Conservation (phyloP, 2,797 vertebrate genomes). For the Lutjanus argentimaculatus region DNA sequence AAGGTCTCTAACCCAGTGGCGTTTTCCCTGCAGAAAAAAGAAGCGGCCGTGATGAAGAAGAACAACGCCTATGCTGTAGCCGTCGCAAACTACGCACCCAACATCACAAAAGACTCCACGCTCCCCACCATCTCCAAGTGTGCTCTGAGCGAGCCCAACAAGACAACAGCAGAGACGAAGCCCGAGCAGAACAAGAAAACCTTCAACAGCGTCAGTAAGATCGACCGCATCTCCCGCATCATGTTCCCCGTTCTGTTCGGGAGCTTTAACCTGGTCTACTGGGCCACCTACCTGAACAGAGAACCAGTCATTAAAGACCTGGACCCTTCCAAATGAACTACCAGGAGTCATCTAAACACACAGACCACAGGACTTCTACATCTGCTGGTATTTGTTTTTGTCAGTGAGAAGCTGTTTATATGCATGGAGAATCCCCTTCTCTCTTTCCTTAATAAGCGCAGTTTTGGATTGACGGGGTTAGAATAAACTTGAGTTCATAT, state of each 20-base stretch:
- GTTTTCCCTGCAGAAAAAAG: constrained; percentile 91
- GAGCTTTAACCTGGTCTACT: constrained; percentile 96
- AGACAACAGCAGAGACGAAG: constrained; percentile 87
- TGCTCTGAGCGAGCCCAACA: constrained; percentile 84
- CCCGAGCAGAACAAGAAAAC: constrained; percentile 93
- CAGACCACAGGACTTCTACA: constrained; percentile 8
- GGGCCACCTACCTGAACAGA: constrained; percentile 96
- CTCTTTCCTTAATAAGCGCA: not conserved
- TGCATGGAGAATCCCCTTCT: not conserved
- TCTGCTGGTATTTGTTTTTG: constrained; percentile 4
- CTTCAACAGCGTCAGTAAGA: constrained; percentile 97
- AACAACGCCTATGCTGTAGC: constrained; percentile 97
- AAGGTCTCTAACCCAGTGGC: not conserved
- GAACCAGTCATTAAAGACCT: constrained; percentile 90
- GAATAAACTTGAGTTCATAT: not conserved
- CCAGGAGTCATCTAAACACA: constrained; percentile 26
- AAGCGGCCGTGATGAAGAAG: constrained; percentile 92
- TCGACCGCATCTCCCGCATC: constrained; percentile 97
- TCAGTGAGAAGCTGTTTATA: not conserved
- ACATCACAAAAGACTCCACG: constrained; percentile 92
- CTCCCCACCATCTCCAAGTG: constrained; percentile 93
- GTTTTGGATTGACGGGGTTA: not conserved
- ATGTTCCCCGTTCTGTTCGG: constrained; percentile 96
- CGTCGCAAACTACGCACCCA: constrained; percentile 95
- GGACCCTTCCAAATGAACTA: constrained; percentile 85